phyloP scores from a whole-genome alignment of 2,888 invertebrate species.

The Pollenia labialis region DNA sequence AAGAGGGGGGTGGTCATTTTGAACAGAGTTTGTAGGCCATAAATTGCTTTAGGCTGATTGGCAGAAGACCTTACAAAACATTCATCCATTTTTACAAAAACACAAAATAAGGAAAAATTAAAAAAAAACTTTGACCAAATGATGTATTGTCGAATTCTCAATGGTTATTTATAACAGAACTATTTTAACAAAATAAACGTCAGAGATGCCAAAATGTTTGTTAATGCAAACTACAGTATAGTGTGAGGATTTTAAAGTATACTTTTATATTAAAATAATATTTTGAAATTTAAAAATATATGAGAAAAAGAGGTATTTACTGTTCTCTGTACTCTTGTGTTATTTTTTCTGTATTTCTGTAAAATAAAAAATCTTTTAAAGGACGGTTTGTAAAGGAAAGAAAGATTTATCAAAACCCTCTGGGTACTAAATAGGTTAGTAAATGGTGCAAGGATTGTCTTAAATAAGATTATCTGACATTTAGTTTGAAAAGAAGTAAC shows the following conservation, averaged over 20 bases:
- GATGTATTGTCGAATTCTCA: constrained; percentile 81
- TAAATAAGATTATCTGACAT: too few species aligned
- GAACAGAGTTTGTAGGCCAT: constrained; percentile 49
- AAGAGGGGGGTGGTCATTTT: constrained; percentile 46
- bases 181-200: constrained; percentile 49
- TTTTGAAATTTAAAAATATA: too few species aligned
- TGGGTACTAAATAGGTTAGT: too few species aligned
- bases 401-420: too few species aligned
- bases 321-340: too few species aligned
- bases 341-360: too few species aligned
- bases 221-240: not conserved
- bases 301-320: too few species aligned
- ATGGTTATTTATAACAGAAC: constrained; percentile 81
- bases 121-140: constrained; percentile 78
- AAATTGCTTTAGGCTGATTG: constrained; percentile 66
- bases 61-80: constrained; percentile 51
- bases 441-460: too few species aligned
- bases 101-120: not conserved
- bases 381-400: too few species aligned
- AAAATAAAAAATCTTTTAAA: too few species aligned
- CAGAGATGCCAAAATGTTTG: constrained; percentile 4
- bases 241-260: not conserved
- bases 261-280: too few species aligned
- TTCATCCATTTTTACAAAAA: constrained; percentile 29
- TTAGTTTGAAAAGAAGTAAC: too few species aligned